A percentile compares a stretch with the other conserved stretches of the same genome.
These are phyloP conservation scores for Chionis minor DNA, from an alignment of 2,113 vertebrate genomes.

Conservation along the genomic window DNA sequence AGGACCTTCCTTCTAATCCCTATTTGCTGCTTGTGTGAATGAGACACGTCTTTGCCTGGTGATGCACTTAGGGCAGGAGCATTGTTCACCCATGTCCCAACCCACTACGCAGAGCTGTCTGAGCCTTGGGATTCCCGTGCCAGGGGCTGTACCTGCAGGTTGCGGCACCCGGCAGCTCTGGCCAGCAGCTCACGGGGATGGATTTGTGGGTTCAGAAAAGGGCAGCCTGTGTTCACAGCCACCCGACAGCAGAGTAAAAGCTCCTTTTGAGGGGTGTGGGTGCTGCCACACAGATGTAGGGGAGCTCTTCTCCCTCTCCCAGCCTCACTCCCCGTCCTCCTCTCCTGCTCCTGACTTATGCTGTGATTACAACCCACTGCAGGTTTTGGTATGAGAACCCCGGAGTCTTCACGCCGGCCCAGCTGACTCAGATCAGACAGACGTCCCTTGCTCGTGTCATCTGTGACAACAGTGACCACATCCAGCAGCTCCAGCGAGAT, in stretches of 20 bases:
- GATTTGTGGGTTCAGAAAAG: not conserved
- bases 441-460: constrained; percentile 70
- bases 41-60: accelerated
- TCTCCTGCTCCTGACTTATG: not conserved
- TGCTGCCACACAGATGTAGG: not conserved
- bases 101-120: not conserved
- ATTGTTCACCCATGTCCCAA: not conserved
- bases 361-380: constrained; percentile 1
- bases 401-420: constrained; percentile 54
- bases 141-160: not conserved
- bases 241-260: not conserved
- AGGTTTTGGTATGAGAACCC: constrained; percentile 78
- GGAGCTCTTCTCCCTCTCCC: not conserved
- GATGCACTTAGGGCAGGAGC: not conserved
- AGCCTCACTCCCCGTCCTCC: not conserved
- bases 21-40: not conserved
- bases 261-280: not conserved
- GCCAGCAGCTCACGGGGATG: accelerated
- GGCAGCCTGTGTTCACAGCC: not conserved
- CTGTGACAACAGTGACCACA: constrained; percentile 76
- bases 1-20: not conserved
- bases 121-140: not conserved
- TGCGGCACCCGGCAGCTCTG: not conserved
- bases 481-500: constrained; percentile 70
- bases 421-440: constrained; percentile 73